Base-by-base conservation (phyloP, 2,113 vertebrate genomes). In the Burhinus oedicnemus region DNA sequence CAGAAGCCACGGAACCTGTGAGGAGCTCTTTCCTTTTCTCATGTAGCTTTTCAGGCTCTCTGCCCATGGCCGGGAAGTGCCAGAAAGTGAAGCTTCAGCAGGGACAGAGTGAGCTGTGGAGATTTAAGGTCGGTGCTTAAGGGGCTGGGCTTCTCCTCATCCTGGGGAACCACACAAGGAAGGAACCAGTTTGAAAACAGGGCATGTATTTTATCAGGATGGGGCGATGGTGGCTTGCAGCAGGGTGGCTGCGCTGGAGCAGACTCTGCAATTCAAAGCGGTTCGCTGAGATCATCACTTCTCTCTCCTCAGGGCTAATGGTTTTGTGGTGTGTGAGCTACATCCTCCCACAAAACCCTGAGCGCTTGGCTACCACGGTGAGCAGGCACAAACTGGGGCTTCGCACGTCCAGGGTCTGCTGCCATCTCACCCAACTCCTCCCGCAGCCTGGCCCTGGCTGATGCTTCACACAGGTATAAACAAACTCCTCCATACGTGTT, bases 301-400 rank as follows among this genome's bases (percentile, higher is more conserved):
- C 49, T 22, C 49, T 51, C 49, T 51, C 49, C 49, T 51, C 12
- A 51, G 49, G 22, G 49, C 49, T 51, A 51, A 23, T 51, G 49
- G 22, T 25, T 45, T 70, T 58, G 51, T 44, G 55, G 64, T 52
- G 34, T 52, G 20, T 45, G 29, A 65, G 79, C 51, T 65, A n/a
- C 58, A 13, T 22, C 42, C 34, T 70, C 65, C 44, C 51, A 26
- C 57, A 64, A 21, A 49, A 42, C 42, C n/a, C 54, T 2, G 2
- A 45, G 34, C 4, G 0, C 57, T 15, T 1, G 1, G 36, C 55
- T 64, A 19, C 36, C 29, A 44, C 0, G 1, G 18, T 34, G 15
- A 70, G 21, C 1, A 1, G 42, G 47, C 64, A 51, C 42, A 10
- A 64, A 34, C 36, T 23, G 26, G 0, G 1, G 29, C 19, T 13